Percentiles rank a stretch among this genome's conserved stretches.
phyloP scores from a whole-genome alignment of 1,140 invertebrate genomes.

The Zaprionus vittiger region DNA sequence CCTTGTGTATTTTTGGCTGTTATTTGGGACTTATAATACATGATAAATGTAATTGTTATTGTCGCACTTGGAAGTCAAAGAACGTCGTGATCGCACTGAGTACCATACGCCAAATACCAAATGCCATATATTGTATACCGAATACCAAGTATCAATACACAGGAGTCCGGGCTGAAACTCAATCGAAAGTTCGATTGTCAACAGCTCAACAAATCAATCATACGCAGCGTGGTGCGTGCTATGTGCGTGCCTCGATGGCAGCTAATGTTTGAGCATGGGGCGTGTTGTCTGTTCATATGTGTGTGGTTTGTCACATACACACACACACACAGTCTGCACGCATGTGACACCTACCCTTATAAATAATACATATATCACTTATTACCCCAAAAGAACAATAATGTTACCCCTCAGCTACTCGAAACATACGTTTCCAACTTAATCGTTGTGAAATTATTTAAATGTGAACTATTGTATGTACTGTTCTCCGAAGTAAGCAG shows the following conservation, averaged over 20 bases:
- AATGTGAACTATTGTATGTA: slow-evolving; percentile 34
- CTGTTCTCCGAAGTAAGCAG: slow-evolving; percentile 31
- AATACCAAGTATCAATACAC: slow-evolving; percentile 3
- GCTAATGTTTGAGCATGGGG: slow-evolving; percentile 30
- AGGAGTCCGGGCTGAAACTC: slow-evolving; percentile 21
- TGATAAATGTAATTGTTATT: slow-evolving; percentile 67
- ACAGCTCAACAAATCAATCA: slow-evolving; percentile 82
- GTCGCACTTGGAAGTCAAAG: slow-evolving; percentile 25
- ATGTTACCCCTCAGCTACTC: slow-evolving; percentile 9
- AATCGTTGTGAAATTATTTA: slow-evolving; percentile 78
- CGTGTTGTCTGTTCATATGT: slow-evolving; percentile 13
- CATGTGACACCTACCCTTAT: slow-evolving; percentile 61
- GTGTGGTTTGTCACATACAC: neutral
- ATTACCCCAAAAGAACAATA: slow-evolving; percentile 62
- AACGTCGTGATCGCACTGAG: neutral
- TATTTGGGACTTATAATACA: slow-evolving; percentile 26
- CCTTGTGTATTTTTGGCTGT: slow-evolving; percentile 17
- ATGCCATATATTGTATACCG: slow-evolving; percentile 7
- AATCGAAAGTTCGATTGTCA: slow-evolving; percentile 58
- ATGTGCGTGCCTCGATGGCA: slow-evolving; percentile 56
- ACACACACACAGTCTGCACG: neutral
- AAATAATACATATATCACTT: slow-evolving; percentile 69
- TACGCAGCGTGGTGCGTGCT: slow-evolving; percentile 72
- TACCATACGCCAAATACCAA: neutral
- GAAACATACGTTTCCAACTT: slow-evolving; percentile 18